These are phyloP conservation scores for Dipodomys stephensi DNA, from an alignment of 2,113 vertebrate species.

Conservation along the genomic window DNA sequence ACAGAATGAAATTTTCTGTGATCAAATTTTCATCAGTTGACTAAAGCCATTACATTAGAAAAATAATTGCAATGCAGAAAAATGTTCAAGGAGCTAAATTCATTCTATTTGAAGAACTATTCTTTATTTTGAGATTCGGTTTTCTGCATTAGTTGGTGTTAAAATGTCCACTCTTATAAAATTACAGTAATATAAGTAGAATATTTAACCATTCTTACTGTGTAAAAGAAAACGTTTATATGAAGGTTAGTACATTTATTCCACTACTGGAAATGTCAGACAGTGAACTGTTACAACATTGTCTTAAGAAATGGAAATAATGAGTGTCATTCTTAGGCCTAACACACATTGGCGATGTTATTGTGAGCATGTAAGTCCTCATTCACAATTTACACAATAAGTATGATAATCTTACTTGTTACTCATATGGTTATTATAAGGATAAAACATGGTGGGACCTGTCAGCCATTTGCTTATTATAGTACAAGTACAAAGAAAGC, in stretches of 20 bases:
- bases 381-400: neutral
- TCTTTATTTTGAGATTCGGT: constrained; percentile 23
- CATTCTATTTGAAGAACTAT: constrained; percentile 30
- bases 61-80: constrained; percentile 26
- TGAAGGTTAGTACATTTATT: neutral
- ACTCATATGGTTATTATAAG: neutral
- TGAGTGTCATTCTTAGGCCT: neutral
- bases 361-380: neutral
- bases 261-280: constrained; percentile 52
- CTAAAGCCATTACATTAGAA: constrained; percentile 17
- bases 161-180: constrained; percentile 32
- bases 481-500: constrained; percentile 13
- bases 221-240: constrained; percentile 51
- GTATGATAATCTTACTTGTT: neutral
- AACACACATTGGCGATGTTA: neutral
- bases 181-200: neutral
- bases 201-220: constrained; percentile 11
- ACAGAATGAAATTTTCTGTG: neutral
- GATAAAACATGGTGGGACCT: neutral
- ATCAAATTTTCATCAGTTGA: constrained; percentile 16
- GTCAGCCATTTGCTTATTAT: neutral
- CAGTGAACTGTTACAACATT: neutral
- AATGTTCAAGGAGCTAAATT: constrained; percentile 13
- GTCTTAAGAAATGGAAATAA: neutral
- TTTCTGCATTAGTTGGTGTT: constrained; percentile 8